Conservation (phyloP, 2,888 invertebrate genomes). For the Gisinianus flammeolus region DNA sequence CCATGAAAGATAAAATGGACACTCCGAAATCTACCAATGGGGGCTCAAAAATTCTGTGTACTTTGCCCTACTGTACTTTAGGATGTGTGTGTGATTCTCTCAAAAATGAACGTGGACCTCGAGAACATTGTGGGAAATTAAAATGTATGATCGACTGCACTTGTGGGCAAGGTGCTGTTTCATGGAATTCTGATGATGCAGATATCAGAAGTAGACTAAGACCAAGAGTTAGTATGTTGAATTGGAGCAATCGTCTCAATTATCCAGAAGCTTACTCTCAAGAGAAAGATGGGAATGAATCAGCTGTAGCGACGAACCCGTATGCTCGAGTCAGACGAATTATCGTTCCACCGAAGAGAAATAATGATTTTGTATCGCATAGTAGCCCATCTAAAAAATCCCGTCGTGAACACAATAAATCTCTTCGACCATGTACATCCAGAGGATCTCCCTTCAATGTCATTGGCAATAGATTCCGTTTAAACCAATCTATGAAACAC, state of each 20-base stretch:
- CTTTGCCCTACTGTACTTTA: constrained; percentile 44
- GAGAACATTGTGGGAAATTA: constrained; percentile 50
- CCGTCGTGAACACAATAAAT: neutral
- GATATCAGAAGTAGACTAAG: constrained; percentile 54
- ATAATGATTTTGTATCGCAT: constrained; percentile 38
- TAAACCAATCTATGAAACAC: constrained; percentile 25
- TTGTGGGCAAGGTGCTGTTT: constrained; percentile 39
- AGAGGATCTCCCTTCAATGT: constrained; percentile 16
- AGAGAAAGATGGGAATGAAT: constrained; percentile 18
- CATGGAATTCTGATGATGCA: constrained; percentile 45
- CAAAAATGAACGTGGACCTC: constrained; percentile 11
- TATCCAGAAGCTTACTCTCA: constrained; percentile 32
- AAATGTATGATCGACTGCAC: constrained; percentile 55
- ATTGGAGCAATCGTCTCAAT: constrained; percentile 48
- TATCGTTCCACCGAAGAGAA: constrained; percentile 36
- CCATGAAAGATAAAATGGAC: neutral
- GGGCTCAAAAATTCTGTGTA: neutral
- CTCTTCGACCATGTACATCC: neutral
- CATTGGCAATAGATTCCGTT: constrained; percentile 15
- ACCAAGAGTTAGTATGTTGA: constrained; percentile 54
- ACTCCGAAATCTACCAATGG: neutral
- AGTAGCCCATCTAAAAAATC: constrained; percentile 14
- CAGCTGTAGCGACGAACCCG: neutral
- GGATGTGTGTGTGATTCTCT: constrained; percentile 52
- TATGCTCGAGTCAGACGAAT: constrained; percentile 19